These are phyloP conservation scores for Adelognathus sp. DNA, from an alignment of 2,888 invertebrate genomes.

Conservation along the genomic window DNA sequence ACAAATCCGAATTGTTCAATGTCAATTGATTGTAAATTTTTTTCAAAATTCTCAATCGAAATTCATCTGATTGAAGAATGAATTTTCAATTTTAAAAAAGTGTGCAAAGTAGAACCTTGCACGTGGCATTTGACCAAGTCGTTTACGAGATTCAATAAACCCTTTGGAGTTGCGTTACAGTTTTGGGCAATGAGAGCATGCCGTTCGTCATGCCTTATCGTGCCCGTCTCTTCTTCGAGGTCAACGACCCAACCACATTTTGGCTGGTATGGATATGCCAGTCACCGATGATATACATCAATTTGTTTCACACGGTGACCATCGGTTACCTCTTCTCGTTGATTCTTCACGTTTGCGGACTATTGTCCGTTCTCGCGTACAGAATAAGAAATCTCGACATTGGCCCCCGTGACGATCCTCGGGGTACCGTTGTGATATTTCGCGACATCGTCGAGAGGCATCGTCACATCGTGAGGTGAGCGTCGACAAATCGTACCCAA, in stretches of 20 bases:
- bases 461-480: constrained; percentile 23
- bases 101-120: too few species aligned
- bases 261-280: constrained; percentile 50
- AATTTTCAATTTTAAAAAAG: too few species aligned
- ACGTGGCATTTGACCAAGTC: too few species aligned
- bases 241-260: constrained; percentile 43
- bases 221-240: constrained; percentile 43
- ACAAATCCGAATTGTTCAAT: too few species aligned
- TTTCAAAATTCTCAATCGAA: too few species aligned
- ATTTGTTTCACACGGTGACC: constrained; percentile 34
- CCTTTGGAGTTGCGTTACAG: constrained; percentile 3
- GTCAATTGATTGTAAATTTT: too few species aligned
- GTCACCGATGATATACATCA: constrained; percentile 40
- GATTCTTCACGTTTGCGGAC: constrained; percentile 48
- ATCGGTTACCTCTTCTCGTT: constrained; percentile 42
- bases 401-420: not conserved
- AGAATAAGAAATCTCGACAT: constrained; percentile 37
- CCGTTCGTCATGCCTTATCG: constrained; percentile 49
- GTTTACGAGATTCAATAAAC: not conserved
- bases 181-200: constrained; percentile 41
- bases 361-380: constrained; percentile 41
- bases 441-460: constrained; percentile 26
- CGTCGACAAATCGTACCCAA: not conserved
- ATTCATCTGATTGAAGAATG: too few species aligned
- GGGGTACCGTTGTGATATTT: not conserved